Percentiles rank a stretch among this genome's conserved stretches.
Conservation (phyloP, 2,113 vertebrate genomes). For the Xenus cinereus region DNA sequence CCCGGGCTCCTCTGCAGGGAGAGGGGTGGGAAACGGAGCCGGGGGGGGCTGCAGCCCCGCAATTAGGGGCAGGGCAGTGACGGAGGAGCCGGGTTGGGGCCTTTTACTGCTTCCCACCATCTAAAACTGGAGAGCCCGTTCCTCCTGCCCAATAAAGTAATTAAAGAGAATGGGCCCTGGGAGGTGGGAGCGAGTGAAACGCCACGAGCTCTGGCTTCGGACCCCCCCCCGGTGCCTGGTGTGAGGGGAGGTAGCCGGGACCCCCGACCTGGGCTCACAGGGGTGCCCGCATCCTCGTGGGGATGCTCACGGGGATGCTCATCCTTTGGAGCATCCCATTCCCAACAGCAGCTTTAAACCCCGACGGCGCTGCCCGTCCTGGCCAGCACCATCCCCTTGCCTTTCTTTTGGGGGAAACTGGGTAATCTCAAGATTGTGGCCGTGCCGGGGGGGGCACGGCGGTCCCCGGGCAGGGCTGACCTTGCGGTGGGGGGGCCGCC, state of each 20-base stretch:
- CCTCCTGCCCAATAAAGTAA: slow-evolving; percentile 68
- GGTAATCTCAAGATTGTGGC: rapidly evolving
- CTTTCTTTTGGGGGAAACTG: neutral
- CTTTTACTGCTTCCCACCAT: slow-evolving; percentile 73
- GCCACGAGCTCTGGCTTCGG: slow-evolving; percentile 15
- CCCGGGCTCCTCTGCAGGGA: neutral
- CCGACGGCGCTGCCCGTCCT: rapidly evolving
- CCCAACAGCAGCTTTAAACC: rapidly evolving
- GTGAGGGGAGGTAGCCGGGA: neutral
- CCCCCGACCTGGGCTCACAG: neutral
- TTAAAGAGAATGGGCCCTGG: slow-evolving; percentile 50
- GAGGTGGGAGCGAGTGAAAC: slow-evolving; percentile 22
- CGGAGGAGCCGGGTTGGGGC: neutral
- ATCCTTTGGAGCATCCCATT: rapidly evolving
- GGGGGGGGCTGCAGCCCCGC: neutral
- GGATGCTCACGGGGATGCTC: neutral
- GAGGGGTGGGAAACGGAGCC: neutral
- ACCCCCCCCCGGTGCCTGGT: neutral
- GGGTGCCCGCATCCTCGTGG: neutral
- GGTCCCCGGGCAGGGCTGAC: neutral
- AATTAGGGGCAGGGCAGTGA: neutral
- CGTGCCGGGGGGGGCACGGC: too few species aligned
- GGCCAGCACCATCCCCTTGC: neutral
- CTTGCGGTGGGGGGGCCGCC: neutral
- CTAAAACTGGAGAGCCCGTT: slow-evolving; percentile 24